Evolutionary conservation across 2,797 vertebrate genomes (phyloP).

Genomic region (Cercopithecus mitis): DNA sequence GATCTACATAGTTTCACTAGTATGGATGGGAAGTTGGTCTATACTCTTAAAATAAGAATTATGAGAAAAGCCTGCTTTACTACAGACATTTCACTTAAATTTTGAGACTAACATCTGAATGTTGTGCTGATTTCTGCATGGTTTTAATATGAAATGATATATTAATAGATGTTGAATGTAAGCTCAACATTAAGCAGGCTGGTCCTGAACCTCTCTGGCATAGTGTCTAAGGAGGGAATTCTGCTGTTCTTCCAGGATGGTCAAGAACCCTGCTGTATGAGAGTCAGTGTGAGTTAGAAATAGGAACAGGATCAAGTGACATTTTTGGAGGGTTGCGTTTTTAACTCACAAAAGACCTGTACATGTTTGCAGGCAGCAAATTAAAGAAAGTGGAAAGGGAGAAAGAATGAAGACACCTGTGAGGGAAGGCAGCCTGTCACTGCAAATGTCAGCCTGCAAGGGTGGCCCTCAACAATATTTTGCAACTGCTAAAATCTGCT

Average conservation of each 20-base stretch:
- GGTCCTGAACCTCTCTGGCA: background rate
- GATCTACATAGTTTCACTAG: background rate
- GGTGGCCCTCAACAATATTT: no score
- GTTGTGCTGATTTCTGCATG: background rate
- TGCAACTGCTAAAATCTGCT: background rate
- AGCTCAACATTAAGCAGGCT: background rate
- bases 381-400: background rate
- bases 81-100: background rate
- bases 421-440: background rate
- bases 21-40: background rate
- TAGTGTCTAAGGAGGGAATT: background rate
- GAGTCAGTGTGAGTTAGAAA: background rate
- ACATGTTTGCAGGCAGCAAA: background rate
- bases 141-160: background rate
- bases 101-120: no score
- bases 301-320: background rate
- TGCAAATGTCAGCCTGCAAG: background rate
- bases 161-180: background rate
- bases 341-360: background rate
- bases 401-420: background rate
- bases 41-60: background rate
- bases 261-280: background rate
- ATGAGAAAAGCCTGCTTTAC: background rate
- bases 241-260: background rate
- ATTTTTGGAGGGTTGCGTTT: background rate